These are phyloP conservation scores for Torymus texanus DNA, from an alignment of 2,888 invertebrate species.

Conservation along the genomic window DNA sequence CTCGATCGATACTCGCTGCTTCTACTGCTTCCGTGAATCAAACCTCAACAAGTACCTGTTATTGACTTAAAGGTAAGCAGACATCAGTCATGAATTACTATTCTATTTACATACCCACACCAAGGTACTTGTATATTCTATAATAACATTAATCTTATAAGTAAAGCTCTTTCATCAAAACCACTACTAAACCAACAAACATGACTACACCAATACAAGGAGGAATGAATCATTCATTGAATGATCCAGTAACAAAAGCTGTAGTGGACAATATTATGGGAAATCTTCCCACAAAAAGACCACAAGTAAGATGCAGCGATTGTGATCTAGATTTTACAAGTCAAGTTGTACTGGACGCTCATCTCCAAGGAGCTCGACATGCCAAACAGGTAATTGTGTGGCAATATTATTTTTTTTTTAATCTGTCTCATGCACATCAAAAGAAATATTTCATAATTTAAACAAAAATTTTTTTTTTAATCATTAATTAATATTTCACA, in stretches of 20 bases:
- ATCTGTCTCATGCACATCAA: too few relatives aligned
- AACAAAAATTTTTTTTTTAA: too few relatives aligned
- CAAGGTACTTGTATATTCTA: neutral
- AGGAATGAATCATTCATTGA: conserved; percentile 57
- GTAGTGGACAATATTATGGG: conserved; percentile 76
- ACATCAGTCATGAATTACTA: neutral
- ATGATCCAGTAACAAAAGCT: conserved; percentile 76
- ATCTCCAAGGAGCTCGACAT: conserved; percentile 73
- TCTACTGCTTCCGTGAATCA: conserved; percentile 31
- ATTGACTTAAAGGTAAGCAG: conserved; percentile 22
- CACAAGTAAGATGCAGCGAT: conserved; percentile 74
- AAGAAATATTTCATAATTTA: too few relatives aligned
- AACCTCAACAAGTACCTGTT: conserved; percentile 14
- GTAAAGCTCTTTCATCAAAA: neutral
- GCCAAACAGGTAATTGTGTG: conserved; percentile 69
- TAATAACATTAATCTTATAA: conserved; percentile 4
- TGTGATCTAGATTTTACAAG: conserved; percentile 76
- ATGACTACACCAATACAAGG: conserved; percentile 33
- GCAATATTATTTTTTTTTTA: too few relatives aligned
- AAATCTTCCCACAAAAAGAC: conserved; percentile 74
- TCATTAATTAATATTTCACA: too few relatives aligned
- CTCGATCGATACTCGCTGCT: neutral
- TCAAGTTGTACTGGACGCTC: conserved; percentile 75
- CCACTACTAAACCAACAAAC: conserved; percentile 21
- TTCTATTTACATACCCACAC: neutral